Base-by-base conservation (phyloP, 1,140 invertebrate genomes). In the Papilio polytes region DNA sequence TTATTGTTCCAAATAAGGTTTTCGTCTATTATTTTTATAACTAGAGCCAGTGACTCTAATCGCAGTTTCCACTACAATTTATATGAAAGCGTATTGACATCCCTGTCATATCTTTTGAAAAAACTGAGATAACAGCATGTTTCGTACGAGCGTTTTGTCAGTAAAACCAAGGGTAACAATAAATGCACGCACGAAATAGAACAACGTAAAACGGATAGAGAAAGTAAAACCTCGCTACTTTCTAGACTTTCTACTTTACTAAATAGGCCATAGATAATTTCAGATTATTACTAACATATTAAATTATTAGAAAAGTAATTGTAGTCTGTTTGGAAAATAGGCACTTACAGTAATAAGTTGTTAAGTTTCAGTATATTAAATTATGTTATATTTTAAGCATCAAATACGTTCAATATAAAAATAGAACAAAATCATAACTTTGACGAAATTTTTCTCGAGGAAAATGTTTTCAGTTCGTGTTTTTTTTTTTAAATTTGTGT, bases 231-330 rank as follows among this genome's bases (percentile, higher is more conserved):
- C 15, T 70, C 22, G 26, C 63, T 70, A 70, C 63, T 70, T 31
- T 70, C 63, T 70, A 70, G 63, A 70, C 63, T 70, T 70, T 70
- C 63, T 70, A 70, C 13, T 70, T 70, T 26, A 12, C 46, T 18
- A 20, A 22, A 31, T 26, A 59, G 22, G 22, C 26, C 22, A 70
- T 70, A 36, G 63, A 31, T 31, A 70, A 70, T 70, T 70, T 70
- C 12, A 15, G 12, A 26, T 70, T 36, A n/a, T 31, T 15, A 12
- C 20, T 36, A 12, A 63, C 59, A 41, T 48, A 48, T 70, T 31
- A 70, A 15, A 31, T 66, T 66, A 26, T 6, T 41, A 41, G 22
- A 26, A 66, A 66, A 66, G 26, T 66, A 26, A 26, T 22, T n/a
- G n/a, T n/a, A 7, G 53, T 56, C 3, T 15, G 8, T 15, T 6